Base-by-base conservation (phyloP, 1,140 invertebrate species). In the Sitobion miscanthi region DNA sequence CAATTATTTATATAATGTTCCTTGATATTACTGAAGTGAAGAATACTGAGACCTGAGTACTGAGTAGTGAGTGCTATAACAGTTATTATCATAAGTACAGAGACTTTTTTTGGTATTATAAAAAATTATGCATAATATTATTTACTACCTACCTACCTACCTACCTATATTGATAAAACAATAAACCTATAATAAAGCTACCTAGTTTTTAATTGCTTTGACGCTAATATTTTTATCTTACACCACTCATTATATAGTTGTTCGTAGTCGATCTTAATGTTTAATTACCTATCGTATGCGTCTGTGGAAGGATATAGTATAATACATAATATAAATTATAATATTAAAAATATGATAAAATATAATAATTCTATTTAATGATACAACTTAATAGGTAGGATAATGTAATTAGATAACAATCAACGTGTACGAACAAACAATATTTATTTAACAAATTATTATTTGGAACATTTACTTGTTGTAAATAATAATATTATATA, bases 361-460 rank as follows among this genome's bases (percentile, higher is more conserved):
- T 86, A 11, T 45, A 86, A 86, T 45, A 14, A 30, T 23, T 47
- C 0, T 25, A 17, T 86, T 86, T n/a, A 86, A 47, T 30, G 23
- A 47, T 47, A 86, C 11, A 47, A 6, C 1, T 11, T 30, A 30
- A 5, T 47, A 86, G n/a, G 14, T 83, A 38, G 1, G 9, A 47
- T n/a, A 86, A 30, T 47, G 0, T 4, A 86, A 14, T 86, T 30
- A 30, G 45, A 86, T 47, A 86, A 47, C 11, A 45, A 86, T 86
- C 23, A 86, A 86, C 25, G 11, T 25, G 14, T 47, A 86, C 23
- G 83, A 47, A 45, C 25, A 45, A 47, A 86, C 23, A 83, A 38
- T 83, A 85, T 49, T 87, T 87, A 49, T 87, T 87, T 87, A 47
- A 87, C 17, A 87, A 87, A 49, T 85, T 8, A 85, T 85, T 45